These are phyloP conservation scores for Zoanthus sociatus DNA, from an alignment of 92 coral and sea anemone species.

Conservation along the genomic window DNA sequence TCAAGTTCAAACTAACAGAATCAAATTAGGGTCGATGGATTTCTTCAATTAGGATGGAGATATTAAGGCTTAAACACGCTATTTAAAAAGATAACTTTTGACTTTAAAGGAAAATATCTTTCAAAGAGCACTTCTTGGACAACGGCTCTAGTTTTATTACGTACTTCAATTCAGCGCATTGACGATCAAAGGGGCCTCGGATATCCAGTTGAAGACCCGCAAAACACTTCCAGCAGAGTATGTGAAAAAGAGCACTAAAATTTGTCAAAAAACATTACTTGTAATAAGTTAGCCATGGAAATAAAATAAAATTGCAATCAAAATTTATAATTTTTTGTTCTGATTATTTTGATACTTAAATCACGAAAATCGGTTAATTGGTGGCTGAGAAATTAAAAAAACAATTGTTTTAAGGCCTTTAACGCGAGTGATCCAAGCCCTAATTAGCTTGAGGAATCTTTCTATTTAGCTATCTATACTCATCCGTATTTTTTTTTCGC, in stretches of 20 bases:
- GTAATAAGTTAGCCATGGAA: background rate
- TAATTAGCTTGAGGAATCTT: too few species aligned
- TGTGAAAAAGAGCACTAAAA: constrained; percentile 1
- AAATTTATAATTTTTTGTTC: background rate
- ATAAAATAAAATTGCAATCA: background rate
- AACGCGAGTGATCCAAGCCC: too few species aligned
- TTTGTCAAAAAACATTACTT: background rate
- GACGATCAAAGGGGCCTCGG: background rate
- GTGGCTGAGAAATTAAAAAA: background rate
- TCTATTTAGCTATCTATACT: too few species aligned
- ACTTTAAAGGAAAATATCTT: background rate
- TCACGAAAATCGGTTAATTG: background rate
- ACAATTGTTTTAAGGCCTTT: background rate
- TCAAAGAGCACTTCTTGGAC: background rate
- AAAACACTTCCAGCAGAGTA: background rate
- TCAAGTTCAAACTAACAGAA: background rate
- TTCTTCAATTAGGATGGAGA: background rate
- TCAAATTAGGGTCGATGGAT: too few species aligned
- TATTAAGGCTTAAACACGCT: background rate
- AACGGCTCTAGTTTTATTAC: background rate
- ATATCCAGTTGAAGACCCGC: background rate
- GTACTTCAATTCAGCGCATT: background rate
- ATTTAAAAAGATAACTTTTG: background rate
- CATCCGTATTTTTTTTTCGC: too few species aligned
- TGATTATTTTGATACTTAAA: background rate